Base-by-base conservation (phyloP, 2,113 vertebrate species). In the Uria aalge region DNA sequence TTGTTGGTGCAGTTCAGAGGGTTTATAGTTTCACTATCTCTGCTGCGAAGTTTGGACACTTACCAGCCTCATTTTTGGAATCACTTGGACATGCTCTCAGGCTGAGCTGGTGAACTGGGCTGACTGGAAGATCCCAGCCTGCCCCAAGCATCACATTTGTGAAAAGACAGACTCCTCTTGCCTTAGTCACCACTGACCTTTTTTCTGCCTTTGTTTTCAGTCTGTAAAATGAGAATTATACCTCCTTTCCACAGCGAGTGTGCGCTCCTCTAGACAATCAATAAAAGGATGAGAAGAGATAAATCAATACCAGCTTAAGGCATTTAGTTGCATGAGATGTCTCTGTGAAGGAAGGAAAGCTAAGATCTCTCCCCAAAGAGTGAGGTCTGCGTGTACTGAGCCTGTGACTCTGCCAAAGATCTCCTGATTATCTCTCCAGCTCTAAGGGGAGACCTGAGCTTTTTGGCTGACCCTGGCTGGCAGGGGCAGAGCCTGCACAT, bases 281-380 rank as follows among this genome's bases (percentile, higher is more conserved):
- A 88, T 94, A 73, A 50, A 82, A 88, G 56, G 52, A 81, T 38
- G 23, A 89, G 85, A 68, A 86, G 69, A 78, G 38, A 93, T 22
- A 94, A 94, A 94, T 96, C 95, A 82, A 94, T 97, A 84, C 12
- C 56, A 91, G 52, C 73, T 93, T 92, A 84, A 86, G 60, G 79
- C 56, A 32, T 92, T 60, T 79, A 66, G 66, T 95, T 92, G 75
- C 56, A 50, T 50, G 62, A 89, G 60, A 82, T 86, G 76, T 87
- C 84, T 67, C 56, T 91, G 53, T 71, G 67, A 90, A 81, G 77
- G 53, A 92, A 92, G 43, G 41, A 78, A 59, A 87, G 73, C 45
- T 52, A 85, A 78, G 62, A 72, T 85, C 29, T 92, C 52, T 78
- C 62, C 52, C 69, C 62, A 60, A 11, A 80, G 73, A 72, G 47